Base-by-base conservation (phyloP, 2,888 invertebrate genomes). In the Thymelicus sylvestris region DNA sequence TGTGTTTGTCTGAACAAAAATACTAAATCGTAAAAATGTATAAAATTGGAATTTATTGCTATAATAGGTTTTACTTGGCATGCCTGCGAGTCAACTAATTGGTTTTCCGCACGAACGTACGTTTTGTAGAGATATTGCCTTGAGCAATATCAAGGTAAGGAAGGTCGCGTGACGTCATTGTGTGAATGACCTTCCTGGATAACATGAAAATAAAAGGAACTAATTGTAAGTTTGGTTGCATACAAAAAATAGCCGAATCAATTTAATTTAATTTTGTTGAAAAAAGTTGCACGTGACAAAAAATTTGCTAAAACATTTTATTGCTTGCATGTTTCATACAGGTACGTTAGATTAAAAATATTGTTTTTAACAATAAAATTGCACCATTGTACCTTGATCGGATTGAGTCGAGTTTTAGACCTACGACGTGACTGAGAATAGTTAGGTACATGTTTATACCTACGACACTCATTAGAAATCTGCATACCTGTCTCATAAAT, bases 71-170 rank as follows among this genome's bases (percentile, higher is more conserved):
- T 44, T 55, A 12, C 24, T 10, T 68, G 13, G 50, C 12, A 63
- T 57, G 62, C 13, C 15, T 12, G 44, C 39, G 48, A 44, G 44
- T 24, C 55, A 24, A 13, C 55, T 68, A 63, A 68, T 68, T 68
- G 63, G 31, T 38, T 68, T 68, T 68, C 47, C 55, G 57, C 68
- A 68, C 55, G 68, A 68, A 63, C 55, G 55, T 63, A 44, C 12
- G 47, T 66, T 48, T 57, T 68, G 63, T 68, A 55, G 68, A 63
- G 47, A 55, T 63, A 44, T 31, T 48, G 38, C 66, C 62, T 62
- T 63, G 31, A 41, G 44, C 52, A 62, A 10, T 52, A 59, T 7
- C 15, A 55, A 24, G 55, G 66, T 8, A 13, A 52, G 19, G 65
- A 65, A 19, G 65, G 65, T 55, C 52, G 38, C 12, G 52, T 60